phyloP scores from a whole-genome alignment of 2,797 vertebrate genomes.

The Xenops minutus region DNA sequence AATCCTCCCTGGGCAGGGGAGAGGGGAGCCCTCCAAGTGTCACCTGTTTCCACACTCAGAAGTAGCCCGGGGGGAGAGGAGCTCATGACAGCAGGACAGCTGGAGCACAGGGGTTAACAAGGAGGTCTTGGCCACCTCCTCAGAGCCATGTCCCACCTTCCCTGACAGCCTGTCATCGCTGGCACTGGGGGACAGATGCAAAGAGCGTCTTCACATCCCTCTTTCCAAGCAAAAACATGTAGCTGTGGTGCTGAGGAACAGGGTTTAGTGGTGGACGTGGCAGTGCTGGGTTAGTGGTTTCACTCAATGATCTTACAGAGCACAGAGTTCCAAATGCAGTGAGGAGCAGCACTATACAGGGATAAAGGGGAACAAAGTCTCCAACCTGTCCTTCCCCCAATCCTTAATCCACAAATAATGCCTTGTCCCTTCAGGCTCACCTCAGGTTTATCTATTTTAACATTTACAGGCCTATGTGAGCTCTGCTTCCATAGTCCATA shows the following conservation, averaged over 20 bases:
- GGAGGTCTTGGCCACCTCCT: background rate
- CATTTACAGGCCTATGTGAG: fast-evolving
- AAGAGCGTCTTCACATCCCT: background rate
- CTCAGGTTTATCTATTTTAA: background rate
- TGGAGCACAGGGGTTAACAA: background rate
- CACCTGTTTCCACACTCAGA: background rate
- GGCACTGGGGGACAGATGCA: background rate
- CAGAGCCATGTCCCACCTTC: fast-evolving
- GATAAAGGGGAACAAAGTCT: background rate
- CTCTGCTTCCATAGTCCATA: background rate
- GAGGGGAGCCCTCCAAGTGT: background rate
- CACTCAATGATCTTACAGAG: too few species aligned
- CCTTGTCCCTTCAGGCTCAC: background rate
- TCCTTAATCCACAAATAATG: background rate
- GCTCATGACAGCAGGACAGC: background rate
- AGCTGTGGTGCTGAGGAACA: background rate
- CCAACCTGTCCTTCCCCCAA: background rate
- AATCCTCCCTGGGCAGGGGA: background rate
- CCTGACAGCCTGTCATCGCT: background rate
- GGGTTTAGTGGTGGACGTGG: background rate
- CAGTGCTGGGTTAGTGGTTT: background rate
- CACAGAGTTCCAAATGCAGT: background rate
- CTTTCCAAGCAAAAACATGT: background rate
- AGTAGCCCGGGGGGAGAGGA: fast-evolving
- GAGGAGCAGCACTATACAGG: fast-evolving